Evolutionary conservation across 2,113 vertebrate species (phyloP), one percentile per base, ranked within the genome.

Genomic region (Paracanthobrama guichenoti): DNA sequence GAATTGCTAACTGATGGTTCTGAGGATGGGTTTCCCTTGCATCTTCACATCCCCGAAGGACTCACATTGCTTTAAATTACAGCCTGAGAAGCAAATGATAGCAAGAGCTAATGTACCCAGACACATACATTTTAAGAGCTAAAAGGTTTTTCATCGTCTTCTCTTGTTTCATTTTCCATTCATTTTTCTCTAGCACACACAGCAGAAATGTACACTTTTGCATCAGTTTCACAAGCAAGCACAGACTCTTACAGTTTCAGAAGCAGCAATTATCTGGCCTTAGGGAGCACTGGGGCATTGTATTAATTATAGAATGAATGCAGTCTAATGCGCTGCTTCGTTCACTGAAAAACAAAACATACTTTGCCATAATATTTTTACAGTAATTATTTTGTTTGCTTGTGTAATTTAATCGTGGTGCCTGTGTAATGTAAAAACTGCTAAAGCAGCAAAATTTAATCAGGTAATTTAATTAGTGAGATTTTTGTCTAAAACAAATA

Each of bases 1-100:
- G 85, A 85, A 44, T 85, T 85, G 64, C 24, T 67, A 88, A 71
- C 55, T 82, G 82, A 87, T 83, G 62, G 86, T 87, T 88, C 75
- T 62, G 26, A 81, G 11, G 46, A 66, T 73, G 86, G 79, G 79
- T 89, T 87, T 87, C 71, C 79, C 72, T 86, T 76, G 66, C 39
- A 55, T 81, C 79, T 53, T 46, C 14, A 71, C 50, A 77, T 73
- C n/a, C 87, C 77, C 1, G 3, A 16, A 89, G 78, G 81, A 77
- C 60, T 55, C 42, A 42, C 44, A 50, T 55, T 80, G 84, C 83
- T 84, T 87, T 78, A 75, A 86, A 87, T 88, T 85, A 89, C 20
- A 76, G 80, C 79, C 55, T 14, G 31, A 64, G 69, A 84, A 86
- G 67, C 57, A 89, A 84, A 87, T 80, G 86, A 90, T 67, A 81